Base-by-base conservation (phyloP, 2,888 invertebrate genomes). In the Drosophila mercatorum region DNA sequence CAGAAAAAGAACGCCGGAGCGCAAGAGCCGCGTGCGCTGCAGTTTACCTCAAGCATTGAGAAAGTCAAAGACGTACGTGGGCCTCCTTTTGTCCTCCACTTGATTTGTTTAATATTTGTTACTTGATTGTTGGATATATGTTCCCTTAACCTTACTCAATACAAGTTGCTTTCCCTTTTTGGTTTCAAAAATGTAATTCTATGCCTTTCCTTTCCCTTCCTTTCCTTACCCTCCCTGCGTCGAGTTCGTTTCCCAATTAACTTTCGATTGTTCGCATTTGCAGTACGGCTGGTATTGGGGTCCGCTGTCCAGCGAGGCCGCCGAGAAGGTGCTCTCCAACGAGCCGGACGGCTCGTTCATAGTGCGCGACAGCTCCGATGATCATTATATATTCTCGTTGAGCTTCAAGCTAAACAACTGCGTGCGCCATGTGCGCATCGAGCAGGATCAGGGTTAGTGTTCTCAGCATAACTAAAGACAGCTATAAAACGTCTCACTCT, bases 211-310 rank as follows among this genome's bases (percentile, higher is more conserved):
- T 31, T 34, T 34, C 31, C 31, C 31, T 34, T 34, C 31, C 31
- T 34, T 34, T 31, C 31, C 31, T 7, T 41, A 6, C 14, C 41
- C 41, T 41, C n/a, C 22, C 22, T 22, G 3, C 5, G 7, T 14
- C 40, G 40, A 6, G 40, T 40, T 41, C 8, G n/a, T 8, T n/a
- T 2, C n/a, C 41, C 34, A 34, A 34, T 34, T 34, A 34, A 34
- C 8, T 34, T 34, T 28, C 28, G 10, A 10, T 12, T 5, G 12
- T 47, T 17, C 5, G 11, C 12, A 12, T n/a, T 89, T 94, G 93
- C 79, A 97, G 97, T 97, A 97, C 92, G 98, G 97, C 49, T 98
- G 98, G 98, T 98, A 98, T 92, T 98, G 98, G 98, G 98, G 98
- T 71, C 97, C 98, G 41, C 95, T 98, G 89, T 97, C 97, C 31